Conservation (phyloP, 2,113 vertebrate genomes). For the Dunckerocampus dactyliophorus region DNA sequence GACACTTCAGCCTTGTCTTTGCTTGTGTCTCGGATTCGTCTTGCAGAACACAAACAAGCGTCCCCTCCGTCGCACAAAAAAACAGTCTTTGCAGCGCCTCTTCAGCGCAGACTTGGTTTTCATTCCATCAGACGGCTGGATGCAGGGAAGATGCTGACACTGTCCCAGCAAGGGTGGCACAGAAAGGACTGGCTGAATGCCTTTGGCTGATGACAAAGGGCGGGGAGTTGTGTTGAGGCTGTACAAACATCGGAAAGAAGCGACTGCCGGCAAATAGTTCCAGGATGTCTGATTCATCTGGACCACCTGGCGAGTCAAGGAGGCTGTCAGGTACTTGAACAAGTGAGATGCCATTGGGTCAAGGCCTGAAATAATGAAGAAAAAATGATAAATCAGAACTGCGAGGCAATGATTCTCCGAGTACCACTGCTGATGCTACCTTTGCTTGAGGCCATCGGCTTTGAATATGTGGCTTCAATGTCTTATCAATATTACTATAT, state of each 20-base stretch:
- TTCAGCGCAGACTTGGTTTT: conserved; percentile 79
- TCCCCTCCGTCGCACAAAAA: conserved; percentile 79
- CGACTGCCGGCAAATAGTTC: conserved; percentile 29
- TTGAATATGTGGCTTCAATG: neutral
- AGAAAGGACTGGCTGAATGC: neutral
- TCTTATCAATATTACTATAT: too few relatives aligned
- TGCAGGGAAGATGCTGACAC: conserved; percentile 16
- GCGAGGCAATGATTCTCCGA: too few relatives aligned
- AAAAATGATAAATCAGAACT: neutral
- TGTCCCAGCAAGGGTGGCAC: conserved; percentile 39
- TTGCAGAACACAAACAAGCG: conserved; percentile 79
- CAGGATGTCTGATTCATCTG: conserved; percentile 25
- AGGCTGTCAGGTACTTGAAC: conserved; percentile 47
- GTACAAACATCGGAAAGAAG: conserved; percentile 46
- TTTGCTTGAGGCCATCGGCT: neutral
- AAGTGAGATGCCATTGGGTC: conserved; percentile 67
- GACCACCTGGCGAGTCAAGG: conserved; percentile 50
- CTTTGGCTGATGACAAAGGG: conserved; percentile 13
- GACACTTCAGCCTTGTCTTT: conserved; percentile 74
- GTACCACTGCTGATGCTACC: too few relatives aligned
- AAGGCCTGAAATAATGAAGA: conserved; percentile 34
- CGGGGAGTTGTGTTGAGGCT: conserved; percentile 28
- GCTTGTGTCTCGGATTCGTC: conserved; percentile 83
- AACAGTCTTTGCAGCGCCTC: conserved; percentile 88
- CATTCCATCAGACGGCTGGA: conserved; percentile 71